Evolutionary conservation across 2,797 vertebrate species (phyloP).

Genomic region (Strix occidentalis): DNA sequence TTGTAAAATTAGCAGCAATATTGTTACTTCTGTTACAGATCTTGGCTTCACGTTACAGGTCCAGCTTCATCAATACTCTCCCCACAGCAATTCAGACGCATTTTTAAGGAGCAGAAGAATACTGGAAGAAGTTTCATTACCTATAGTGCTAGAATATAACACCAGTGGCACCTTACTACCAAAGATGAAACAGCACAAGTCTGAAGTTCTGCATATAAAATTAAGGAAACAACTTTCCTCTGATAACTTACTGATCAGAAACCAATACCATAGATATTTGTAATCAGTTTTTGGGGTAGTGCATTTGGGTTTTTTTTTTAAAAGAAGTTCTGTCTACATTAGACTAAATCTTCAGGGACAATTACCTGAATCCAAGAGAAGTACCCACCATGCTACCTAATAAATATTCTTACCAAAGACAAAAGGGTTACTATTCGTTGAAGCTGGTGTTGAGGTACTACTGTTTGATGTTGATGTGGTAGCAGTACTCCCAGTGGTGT

Average conservation of each 20-base stretch:
- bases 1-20: neutral
- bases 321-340: neutral
- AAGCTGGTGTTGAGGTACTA: conserved; percentile 71
- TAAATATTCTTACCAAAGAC: conserved; percentile 77
- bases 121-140: neutral
- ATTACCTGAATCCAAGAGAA: neutral
- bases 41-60: neutral
- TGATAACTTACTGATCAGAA: neutral
- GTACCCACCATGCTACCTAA: neutral
- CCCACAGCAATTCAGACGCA: neutral
- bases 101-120: neutral
- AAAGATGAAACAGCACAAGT: neutral
- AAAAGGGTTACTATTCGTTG: conserved; percentile 76
- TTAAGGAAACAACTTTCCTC: neutral
- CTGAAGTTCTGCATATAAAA: neutral
- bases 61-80: neutral
- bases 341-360: neutral
- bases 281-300: neutral
- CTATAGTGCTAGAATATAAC: neutral
- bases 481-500: conserved; percentile 64
- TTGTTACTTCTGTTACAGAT: neutral
- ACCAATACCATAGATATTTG: neutral
- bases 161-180: neutral
- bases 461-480: conserved; percentile 71
- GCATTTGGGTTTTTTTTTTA: neutral